Evolutionary conservation across 2,888 invertebrate species (phyloP), one percentile per base, ranked within the genome.

Genomic region (Merodon equestris): DNA sequence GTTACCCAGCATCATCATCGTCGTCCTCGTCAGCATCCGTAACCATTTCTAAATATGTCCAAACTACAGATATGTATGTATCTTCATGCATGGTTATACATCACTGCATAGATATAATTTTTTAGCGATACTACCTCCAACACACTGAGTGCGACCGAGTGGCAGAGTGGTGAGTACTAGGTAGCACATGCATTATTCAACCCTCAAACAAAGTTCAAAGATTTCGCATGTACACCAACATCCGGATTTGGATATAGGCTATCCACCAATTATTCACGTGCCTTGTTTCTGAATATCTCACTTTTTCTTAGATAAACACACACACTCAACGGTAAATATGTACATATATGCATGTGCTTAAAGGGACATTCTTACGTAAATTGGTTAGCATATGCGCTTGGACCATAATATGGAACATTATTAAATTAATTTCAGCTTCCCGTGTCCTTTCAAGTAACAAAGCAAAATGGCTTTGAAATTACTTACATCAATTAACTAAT

Each of bases 11-110:
- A 81, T 56, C 70, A 84, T 50, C 53, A 83, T 64, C 81, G 81
- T 58, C 53, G 82, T 67, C 81, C 81, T 50, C 82, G 84, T 84
- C 85, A 84, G 83, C 84, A 84, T 84, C 83, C 83, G 82, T 82
- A 83, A 83, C 83, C 82, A 82, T 57, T 82, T 66, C 66, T 79
- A 81, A 72, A 36, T 45, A 63, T 67, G 67, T 53, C 58, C 72
- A 73, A 72, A 77, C 70, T 75, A 70, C 57, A 68, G 45, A 54
- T n/a, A 40, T 40, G 40, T n/a, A 40, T n/a, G n/a, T n/a, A 40
- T n/a, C 9, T n/a, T 40, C 54, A 57, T 57, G 48, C 9, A 48
- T 17, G n/a, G n/a, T n/a, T 10, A n/a, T 15, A 34, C 36, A 67
- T 67, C 72, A 51, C 57, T 67, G 66, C 40, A 47, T 66, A 42